A percentile compares a stretch with the other conserved stretches of the same genome.
Conservation (phyloP, 2,888 invertebrate species). For the Clusia tigrina region DNA sequence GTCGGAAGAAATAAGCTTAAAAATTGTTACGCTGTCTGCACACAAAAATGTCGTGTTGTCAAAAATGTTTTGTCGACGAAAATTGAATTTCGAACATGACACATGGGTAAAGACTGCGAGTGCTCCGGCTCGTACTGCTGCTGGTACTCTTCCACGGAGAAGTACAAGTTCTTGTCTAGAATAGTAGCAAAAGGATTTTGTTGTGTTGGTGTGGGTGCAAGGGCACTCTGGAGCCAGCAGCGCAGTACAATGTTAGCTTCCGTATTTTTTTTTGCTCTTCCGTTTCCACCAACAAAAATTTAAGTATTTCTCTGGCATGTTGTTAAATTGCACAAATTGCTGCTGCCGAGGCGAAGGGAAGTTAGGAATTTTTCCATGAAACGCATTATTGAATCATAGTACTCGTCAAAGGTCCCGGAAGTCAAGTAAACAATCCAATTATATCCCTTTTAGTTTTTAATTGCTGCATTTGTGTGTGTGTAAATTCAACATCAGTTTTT, state of each 20-base stretch:
- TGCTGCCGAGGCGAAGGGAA: not conserved
- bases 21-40: constrained; percentile 21
- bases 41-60: constrained; percentile 21
- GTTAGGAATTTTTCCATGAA: no score
- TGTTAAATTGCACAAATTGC: not conserved
- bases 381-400: no score
- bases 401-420: no score
- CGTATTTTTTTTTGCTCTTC: not conserved
- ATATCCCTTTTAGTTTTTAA: no score
- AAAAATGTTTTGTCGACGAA: constrained; percentile 23
- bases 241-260: not conserved
- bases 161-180: no score
- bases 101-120: constrained; percentile 8
- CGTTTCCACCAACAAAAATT: not conserved
- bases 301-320: not conserved
- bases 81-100: constrained; percentile 18
- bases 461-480: no score
- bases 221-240: not conserved
- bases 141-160: no score
- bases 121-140: no score
- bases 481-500: no score
- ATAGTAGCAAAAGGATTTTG: not conserved
- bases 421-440: no score
- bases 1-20: constrained; percentile 15
- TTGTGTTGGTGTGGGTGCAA: no score